phyloP scores from a whole-genome alignment of 2,888 invertebrate genomes.

The Leptopilina syphax region DNA sequence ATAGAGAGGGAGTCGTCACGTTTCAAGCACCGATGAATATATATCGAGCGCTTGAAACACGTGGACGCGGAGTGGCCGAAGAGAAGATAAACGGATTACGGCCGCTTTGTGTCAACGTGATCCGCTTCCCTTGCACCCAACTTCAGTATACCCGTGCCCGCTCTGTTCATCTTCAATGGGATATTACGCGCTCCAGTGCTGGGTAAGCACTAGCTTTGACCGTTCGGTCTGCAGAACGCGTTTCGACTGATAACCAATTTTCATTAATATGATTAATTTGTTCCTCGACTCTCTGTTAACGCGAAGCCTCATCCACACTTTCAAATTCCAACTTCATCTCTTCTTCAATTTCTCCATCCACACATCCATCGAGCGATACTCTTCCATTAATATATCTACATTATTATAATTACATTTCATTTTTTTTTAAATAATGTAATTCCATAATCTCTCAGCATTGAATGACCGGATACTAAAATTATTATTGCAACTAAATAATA shows the following conservation, averaged over 20 bases:
- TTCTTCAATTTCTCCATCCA: conserved; percentile 46
- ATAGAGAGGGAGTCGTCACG: conserved; percentile 42
- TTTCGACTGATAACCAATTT: conserved; percentile 74
- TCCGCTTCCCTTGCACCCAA: conserved; percentile 68
- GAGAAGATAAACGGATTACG: conserved; percentile 77
- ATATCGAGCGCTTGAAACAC: conserved; percentile 58
- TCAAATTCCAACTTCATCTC: conserved; percentile 22
- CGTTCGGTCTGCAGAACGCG: conserved; percentile 63
- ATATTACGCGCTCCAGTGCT: conserved; percentile 75
- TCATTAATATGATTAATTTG: conserved; percentile 68
- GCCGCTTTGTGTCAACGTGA: conserved; percentile 77
- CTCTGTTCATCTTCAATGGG: conserved; percentile 69
- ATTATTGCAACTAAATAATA: too few relatives aligned
- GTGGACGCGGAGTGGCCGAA: conserved; percentile 69
- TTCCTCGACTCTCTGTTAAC: conserved; percentile 62
- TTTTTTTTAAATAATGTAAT: too few relatives aligned
- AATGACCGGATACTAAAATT: too few relatives aligned
- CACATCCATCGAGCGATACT: background rate
- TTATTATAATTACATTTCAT: too few relatives aligned
- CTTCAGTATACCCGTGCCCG: conserved; percentile 49
- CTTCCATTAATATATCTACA: background rate
- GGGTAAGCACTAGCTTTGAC: conserved; percentile 66
- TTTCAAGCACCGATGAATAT: conserved; percentile 40
- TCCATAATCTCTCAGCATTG: too few relatives aligned
- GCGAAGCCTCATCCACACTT: conserved; percentile 3